Conservation (phyloP, 2,888 invertebrate species). For the Acleris holmiana region DNA sequence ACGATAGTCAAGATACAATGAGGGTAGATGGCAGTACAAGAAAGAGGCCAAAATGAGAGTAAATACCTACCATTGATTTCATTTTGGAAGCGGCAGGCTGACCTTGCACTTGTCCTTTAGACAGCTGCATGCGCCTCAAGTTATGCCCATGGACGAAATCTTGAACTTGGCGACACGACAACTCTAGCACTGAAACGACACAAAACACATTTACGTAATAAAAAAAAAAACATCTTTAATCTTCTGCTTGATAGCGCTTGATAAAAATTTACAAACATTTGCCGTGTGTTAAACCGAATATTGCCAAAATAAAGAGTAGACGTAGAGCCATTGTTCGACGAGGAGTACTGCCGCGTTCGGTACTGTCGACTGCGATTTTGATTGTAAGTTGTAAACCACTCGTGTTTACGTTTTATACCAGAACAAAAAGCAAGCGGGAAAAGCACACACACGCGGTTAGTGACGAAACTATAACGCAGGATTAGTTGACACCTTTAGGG, state of each 20-base stretch:
- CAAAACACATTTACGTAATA: slow-evolving; percentile 1
- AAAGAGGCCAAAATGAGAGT: background rate
- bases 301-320: slow-evolving; percentile 52
- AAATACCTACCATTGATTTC: slow-evolving; percentile 50
- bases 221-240: background rate
- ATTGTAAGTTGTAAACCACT: slow-evolving; percentile 18
- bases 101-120: slow-evolving; percentile 47
- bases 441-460: slow-evolving; percentile 12
- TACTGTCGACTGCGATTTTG: slow-evolving; percentile 41
- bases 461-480: slow-evolving; percentile 33
- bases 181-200: slow-evolving; percentile 47
- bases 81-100: slow-evolving; percentile 57
- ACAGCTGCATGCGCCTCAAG: slow-evolving; percentile 45
- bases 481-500: slow-evolving; percentile 18
- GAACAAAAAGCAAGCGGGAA: slow-evolving; percentile 31
- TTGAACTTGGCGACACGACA: slow-evolving; percentile 52
- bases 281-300: slow-evolving; percentile 46
- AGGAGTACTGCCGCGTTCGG: slow-evolving; percentile 24
- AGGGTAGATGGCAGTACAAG: too few species aligned
- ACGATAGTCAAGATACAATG: too few species aligned
- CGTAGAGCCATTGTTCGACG: slow-evolving; percentile 55
- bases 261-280: slow-evolving; percentile 50
- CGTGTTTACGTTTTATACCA: slow-evolving; percentile 36
- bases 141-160: slow-evolving; percentile 56
- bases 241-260: background rate